Evolutionary conservation across 1,140 invertebrate genomes (phyloP).

Genomic region (Hyposmocoma kahamanoa): DNA sequence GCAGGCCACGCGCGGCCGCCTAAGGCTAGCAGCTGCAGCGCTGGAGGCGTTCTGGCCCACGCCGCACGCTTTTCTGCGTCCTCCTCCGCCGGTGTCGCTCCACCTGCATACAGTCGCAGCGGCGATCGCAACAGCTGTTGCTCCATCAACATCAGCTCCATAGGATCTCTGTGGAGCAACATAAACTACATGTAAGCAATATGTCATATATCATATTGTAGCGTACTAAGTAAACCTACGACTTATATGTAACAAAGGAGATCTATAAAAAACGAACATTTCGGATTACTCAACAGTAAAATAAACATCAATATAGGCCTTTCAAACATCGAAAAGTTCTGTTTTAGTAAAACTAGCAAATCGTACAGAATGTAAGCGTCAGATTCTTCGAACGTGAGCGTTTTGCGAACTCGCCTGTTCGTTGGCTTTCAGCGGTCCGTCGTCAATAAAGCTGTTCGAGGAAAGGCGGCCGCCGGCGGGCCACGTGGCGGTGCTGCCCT

Average conservation of each 20-base stretch:
- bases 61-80: slow-evolving; percentile 66
- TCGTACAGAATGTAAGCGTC: slow-evolving; percentile 8
- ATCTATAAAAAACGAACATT: too few species aligned
- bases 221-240: too few species aligned
- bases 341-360: slow-evolving; percentile 23
- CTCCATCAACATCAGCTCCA: slow-evolving; percentile 73
- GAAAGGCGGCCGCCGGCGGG: slow-evolving; percentile 48
- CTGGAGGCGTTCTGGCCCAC: slow-evolving; percentile 57
- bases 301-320: slow-evolving; percentile 14
- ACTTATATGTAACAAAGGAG: too few species aligned
- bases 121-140: slow-evolving; percentile 68
- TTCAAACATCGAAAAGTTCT: slow-evolving; percentile 26
- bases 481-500: slow-evolving; percentile 45
- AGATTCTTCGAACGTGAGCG: slow-evolving; percentile 46
- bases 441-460: slow-evolving; percentile 58
- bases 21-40: slow-evolving; percentile 57
- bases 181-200: neutral
- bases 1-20: slow-evolving; percentile 57
- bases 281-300: too few species aligned
- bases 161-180: slow-evolving; percentile 63
- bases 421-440: slow-evolving; percentile 59
- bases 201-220: too few species aligned
- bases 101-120: slow-evolving; percentile 58
- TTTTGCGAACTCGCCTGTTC: slow-evolving; percentile 40
- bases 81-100: slow-evolving; percentile 32